Conservation (phyloP, 1,140 invertebrate species). For the Drosophila athabasca region DNA sequence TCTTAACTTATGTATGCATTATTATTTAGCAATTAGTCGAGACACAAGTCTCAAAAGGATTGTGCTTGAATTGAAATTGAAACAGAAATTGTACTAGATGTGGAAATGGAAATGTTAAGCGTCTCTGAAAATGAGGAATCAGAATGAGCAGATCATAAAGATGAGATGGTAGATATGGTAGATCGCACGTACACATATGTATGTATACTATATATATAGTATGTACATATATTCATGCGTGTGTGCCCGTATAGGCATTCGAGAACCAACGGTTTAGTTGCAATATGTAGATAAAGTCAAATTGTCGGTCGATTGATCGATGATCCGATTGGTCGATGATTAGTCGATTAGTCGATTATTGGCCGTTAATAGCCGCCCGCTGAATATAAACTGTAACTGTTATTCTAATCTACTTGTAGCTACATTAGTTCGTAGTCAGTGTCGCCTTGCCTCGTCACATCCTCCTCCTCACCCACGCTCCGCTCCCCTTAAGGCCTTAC, state of each 20-base stretch:
- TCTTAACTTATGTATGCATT: constrained; percentile 47
- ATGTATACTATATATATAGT: constrained; percentile 1
- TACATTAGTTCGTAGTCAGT: constrained; percentile 44
- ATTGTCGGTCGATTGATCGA: constrained; percentile 4
- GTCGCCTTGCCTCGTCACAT: constrained; percentile 28
- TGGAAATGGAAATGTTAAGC: not conserved
- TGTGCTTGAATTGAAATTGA: constrained; percentile 3
- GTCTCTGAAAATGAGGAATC: constrained; percentile 1
- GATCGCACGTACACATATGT: constrained; percentile 9
- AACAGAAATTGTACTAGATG: not conserved
- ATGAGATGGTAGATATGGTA: constrained; percentile 2
- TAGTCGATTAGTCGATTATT: too few species aligned
- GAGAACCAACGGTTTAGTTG: constrained; percentile 65
- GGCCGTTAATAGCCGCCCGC: too few species aligned
- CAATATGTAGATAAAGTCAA: constrained; percentile 74
- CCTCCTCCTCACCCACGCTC: not conserved
- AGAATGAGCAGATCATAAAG: constrained; percentile 14
- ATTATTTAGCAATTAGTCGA: constrained; percentile 51
- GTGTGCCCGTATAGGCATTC: constrained; percentile 28
- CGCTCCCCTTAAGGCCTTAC: not conserved
- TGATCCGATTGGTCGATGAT: not conserved
- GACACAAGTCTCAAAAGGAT: not conserved
- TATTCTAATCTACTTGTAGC: constrained; percentile 11
- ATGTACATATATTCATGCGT: constrained; percentile 1
- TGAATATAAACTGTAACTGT: constrained; percentile 1